Percentiles rank a stretch among this genome's conserved stretches.
These are phyloP conservation scores for Perdita meconis DNA, from an alignment of 2,888 invertebrate species.

Conservation along the genomic window DNA sequence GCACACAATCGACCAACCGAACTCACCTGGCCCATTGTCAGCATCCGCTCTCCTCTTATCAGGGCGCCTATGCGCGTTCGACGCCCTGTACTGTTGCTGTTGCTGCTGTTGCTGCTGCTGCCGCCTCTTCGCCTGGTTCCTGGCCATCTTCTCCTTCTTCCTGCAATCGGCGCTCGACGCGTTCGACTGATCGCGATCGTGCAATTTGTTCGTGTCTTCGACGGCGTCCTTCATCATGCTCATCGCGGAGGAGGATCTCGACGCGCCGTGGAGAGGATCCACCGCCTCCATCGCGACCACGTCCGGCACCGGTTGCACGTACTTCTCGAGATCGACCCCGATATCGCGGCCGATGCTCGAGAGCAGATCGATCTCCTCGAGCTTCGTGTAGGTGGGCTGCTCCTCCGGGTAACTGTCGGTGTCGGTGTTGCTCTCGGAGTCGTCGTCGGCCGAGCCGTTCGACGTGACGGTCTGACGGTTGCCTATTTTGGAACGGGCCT, in stretches of 20 bases:
- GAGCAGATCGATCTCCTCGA: slow-evolving; percentile 82
- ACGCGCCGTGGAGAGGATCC: slow-evolving; percentile 54
- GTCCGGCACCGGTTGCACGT: slow-evolving; percentile 82
- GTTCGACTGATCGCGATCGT: slow-evolving; percentile 76
- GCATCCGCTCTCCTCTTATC: slow-evolving; percentile 77
- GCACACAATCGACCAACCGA: not conserved
- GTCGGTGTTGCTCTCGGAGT: slow-evolving; percentile 72
- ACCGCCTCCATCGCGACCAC: slow-evolving; percentile 80
- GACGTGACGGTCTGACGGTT: slow-evolving; percentile 63
- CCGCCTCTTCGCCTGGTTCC: slow-evolving; percentile 84
- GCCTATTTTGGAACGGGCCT: slow-evolving; percentile 73
- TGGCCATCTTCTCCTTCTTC: slow-evolving; percentile 86
- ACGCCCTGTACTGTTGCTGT: slow-evolving; percentile 78
- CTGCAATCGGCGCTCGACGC: slow-evolving; percentile 83
- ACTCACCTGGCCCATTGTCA: slow-evolving; percentile 73
- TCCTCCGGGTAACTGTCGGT: slow-evolving; percentile 73
- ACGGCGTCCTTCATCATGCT: slow-evolving; percentile 53
- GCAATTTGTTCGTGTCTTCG: slow-evolving; percentile 79
- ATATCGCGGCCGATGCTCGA: slow-evolving; percentile 81
- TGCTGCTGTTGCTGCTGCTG: slow-evolving; percentile 84
- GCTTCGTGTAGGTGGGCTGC: slow-evolving; percentile 73
- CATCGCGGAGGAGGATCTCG: slow-evolving; percentile 45
- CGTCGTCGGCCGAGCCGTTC: slow-evolving; percentile 65
- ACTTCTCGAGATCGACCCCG: slow-evolving; percentile 80
- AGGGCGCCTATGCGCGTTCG: slow-evolving; percentile 72